Conservation (phyloP, 2,888 invertebrate genomes). For the Escarpia spicata region DNA sequence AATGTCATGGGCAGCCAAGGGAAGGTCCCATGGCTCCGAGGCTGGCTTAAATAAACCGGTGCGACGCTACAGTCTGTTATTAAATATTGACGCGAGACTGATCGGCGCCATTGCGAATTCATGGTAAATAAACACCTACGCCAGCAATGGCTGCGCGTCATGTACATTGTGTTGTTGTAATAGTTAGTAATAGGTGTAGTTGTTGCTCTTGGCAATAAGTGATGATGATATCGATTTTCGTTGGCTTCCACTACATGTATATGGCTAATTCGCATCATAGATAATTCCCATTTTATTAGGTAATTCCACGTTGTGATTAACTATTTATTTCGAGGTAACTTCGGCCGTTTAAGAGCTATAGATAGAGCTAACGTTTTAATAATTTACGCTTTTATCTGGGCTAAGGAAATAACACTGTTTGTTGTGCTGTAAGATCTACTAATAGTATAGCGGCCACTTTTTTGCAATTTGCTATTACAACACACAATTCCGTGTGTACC, state of each 20-base stretch:
- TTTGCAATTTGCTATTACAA: too few species aligned
- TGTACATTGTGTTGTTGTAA: background rate
- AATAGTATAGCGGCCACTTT: too few species aligned
- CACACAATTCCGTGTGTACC: too few species aligned
- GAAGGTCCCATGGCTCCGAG: background rate
- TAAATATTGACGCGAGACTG: background rate
- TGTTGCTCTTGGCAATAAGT: background rate
- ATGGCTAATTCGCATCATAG: background rate
- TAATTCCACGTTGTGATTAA: background rate
- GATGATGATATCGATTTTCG: background rate
- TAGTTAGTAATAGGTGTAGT: background rate
- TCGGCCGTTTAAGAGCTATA: background rate
- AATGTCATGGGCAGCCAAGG: conserved; percentile 2
- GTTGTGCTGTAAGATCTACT: background rate
- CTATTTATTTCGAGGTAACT: background rate
- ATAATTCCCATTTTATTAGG: background rate
- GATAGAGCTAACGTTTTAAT: background rate
- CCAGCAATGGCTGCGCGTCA: background rate
- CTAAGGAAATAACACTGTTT: background rate
- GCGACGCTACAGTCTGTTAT: conserved; percentile 1
- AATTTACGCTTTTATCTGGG: background rate
- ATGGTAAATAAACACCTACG: conserved; percentile 13
- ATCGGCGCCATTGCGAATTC: conserved; percentile 5
- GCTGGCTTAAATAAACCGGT: background rate
- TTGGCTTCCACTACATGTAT: background rate